These are phyloP conservation scores for Hippoglossus hippoglossus DNA, from an alignment of 2,797 vertebrate species.

Conservation along the genomic window DNA sequence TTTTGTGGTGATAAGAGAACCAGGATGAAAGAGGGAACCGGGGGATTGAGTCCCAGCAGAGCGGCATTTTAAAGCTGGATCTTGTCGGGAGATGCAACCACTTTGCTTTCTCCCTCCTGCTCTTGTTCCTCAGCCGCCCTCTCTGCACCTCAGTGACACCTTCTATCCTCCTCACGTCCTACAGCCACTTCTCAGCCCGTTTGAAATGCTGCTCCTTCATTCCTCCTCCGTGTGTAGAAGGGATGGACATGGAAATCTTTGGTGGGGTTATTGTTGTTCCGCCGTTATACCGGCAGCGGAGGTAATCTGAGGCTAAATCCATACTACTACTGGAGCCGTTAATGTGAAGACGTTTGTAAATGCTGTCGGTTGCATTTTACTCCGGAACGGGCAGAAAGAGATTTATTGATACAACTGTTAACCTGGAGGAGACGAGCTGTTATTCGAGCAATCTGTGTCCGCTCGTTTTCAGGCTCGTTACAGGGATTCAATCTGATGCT, in stretches of 20 bases:
- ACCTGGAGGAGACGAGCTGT: no score
- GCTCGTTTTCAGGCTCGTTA: no score
- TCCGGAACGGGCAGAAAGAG: no score
- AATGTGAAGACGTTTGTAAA: no score
- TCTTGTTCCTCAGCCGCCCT: background rate
- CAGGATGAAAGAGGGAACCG: constrained; percentile 53
- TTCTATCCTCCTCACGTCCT: background rate
- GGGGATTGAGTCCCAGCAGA: constrained; percentile 34
- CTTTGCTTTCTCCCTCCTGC: constrained; percentile 11
- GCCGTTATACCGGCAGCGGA: background rate
- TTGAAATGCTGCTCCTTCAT: background rate
- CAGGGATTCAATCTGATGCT: no score
- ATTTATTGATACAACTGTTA: no score
- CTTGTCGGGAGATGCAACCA: constrained; percentile 16
- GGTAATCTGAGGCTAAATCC: background rate
- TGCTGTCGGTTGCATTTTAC: no score
- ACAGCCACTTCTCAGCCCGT: background rate
- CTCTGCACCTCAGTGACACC: background rate
- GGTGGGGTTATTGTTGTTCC: background rate
- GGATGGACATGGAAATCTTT: background rate
- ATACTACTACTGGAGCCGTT: no score
- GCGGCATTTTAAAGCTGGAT: constrained; percentile 40
- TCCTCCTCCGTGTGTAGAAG: background rate
- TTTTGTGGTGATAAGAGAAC: constrained; percentile 35
- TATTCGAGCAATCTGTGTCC: no score